Evolutionary conservation across 2,888 invertebrate genomes (phyloP).

Genomic region (Horisme vitalbata): DNA sequence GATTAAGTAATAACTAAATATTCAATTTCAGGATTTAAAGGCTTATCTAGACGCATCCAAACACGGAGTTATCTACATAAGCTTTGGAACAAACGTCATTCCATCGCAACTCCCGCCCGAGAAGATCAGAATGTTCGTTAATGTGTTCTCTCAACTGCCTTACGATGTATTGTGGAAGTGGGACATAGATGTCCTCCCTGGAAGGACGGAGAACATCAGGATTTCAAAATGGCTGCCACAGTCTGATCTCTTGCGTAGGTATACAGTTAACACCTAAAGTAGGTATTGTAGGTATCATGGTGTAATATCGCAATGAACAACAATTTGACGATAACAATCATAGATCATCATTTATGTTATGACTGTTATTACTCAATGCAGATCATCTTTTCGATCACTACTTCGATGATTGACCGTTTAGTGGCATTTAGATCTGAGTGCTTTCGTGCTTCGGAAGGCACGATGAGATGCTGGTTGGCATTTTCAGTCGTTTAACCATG

Average conservation of each 20-base stretch:
- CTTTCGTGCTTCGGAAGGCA: no score
- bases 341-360: no score
- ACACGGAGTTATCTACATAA: constrained; percentile 29
- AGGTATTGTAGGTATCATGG: neutral
- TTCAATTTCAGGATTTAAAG: constrained; percentile 26
- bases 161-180: constrained; percentile 50
- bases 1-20: no score
- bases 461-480: no score
- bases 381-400: no score
- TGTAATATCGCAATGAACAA: neutral
- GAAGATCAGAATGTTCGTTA: constrained; percentile 32
- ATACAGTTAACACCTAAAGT: neutral
- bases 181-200: constrained; percentile 39
- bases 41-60: constrained; percentile 25
- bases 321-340: no score
- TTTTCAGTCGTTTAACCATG: no score
- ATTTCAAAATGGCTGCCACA: constrained; percentile 51
- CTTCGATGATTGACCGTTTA: no score
- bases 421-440: no score
- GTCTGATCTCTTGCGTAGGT: constrained; percentile 43
- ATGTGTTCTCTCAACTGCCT: constrained; percentile 37
- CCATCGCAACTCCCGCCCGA: constrained; percentile 41
- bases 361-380: no score
- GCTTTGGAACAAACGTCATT: constrained; percentile 35
- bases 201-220: constrained; percentile 42